These are phyloP conservation scores for Agapornis roseicollis DNA, from an alignment of 2,113 vertebrate genomes.

Conservation along the genomic window DNA sequence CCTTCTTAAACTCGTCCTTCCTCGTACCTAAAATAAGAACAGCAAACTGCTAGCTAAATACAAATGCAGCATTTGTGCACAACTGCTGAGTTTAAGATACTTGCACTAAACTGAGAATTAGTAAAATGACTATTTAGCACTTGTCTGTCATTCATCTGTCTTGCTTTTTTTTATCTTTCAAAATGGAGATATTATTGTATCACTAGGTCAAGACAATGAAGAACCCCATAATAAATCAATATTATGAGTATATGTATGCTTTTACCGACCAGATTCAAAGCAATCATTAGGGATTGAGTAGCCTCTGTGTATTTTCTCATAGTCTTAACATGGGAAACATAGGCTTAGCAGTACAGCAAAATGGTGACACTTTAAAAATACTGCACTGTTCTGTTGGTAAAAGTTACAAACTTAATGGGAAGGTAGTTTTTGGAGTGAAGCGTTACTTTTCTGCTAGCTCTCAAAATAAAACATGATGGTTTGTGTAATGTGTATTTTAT, in stretches of 20 bases:
- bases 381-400: neutral
- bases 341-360: neutral
- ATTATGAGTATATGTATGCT: neutral
- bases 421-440: neutral
- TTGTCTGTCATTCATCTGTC: neutral
- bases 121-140: neutral
- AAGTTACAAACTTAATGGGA: neutral
- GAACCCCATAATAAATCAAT: neutral
- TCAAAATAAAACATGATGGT: conserved; percentile 3
- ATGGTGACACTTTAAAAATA: neutral
- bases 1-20: neutral
- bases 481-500: conserved; percentile 6
- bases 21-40: neutral
- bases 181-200: neutral
- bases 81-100: neutral
- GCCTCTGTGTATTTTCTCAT: neutral
- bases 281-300: neutral
- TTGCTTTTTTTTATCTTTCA: neutral
- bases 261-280: neutral
- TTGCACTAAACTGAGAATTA: neutral
- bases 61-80: neutral
- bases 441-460: neutral
- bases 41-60: neutral
- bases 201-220: neutral
- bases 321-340: neutral